Evolutionary conservation across 2,113 vertebrate species (phyloP).

Genomic region (Cichladusa arquata): DNA sequence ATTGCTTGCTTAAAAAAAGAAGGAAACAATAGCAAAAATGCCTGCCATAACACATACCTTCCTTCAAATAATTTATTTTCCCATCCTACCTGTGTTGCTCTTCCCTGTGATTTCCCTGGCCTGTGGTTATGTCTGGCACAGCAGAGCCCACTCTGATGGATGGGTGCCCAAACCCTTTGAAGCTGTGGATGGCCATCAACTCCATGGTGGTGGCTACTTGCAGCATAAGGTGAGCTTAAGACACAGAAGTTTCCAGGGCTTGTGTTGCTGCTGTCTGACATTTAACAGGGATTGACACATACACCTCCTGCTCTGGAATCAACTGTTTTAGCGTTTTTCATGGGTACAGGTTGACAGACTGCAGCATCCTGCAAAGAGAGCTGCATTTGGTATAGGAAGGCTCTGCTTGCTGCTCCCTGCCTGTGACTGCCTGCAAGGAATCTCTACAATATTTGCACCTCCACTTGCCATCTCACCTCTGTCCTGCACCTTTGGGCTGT

Average conservation of each 20-base stretch:
- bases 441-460: background rate
- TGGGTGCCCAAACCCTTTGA: background rate
- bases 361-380: background rate
- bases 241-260: background rate
- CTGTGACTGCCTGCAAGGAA: background rate
- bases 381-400: background rate
- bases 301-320: background rate
- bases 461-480: background rate
- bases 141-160: fast-evolving
- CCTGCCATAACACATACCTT: background rate
- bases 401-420: background rate
- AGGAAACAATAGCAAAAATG: background rate
- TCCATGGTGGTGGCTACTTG: fast-evolving
- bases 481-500: fast-evolving
- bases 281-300: fast-evolving
- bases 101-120: background rate
- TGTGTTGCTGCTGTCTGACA: background rate
- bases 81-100: background rate
- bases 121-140: background rate
- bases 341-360: background rate
- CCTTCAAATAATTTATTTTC: background rate
- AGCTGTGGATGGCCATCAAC: background rate
- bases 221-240: background rate
- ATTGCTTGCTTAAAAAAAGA: background rate
- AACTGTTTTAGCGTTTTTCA: fast-evolving